Percentiles rank a stretch among this genome's conserved stretches.
Evolutionary conservation across 2,888 invertebrate species (phyloP).

Genomic region (Stratiomys singularior): DNA sequence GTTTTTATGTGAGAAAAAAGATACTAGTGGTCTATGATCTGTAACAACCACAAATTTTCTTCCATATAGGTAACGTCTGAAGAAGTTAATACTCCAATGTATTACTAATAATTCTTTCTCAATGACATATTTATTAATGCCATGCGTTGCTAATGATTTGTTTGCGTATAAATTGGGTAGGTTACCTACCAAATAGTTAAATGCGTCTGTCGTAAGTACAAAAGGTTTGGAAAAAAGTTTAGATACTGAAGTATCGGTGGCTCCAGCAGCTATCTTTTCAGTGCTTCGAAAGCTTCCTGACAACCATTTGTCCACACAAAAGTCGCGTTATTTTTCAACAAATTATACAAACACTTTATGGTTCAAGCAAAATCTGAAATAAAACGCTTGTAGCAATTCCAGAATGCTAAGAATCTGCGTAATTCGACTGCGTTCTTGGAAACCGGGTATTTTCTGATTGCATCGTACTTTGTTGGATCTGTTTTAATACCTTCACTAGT

Average conservation of each 20-base stretch:
- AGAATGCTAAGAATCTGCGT: constrained; percentile 53
- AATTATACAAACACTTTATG: too few relatives aligned
- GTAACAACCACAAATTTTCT: constrained; percentile 22
- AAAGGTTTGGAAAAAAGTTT: constrained; percentile 2
- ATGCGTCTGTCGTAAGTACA: constrained; percentile 23
- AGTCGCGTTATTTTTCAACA: constrained; percentile 51
- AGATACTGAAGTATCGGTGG: constrained; percentile 16
- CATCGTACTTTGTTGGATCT: constrained; percentile 52
- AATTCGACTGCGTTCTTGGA: constrained; percentile 52
- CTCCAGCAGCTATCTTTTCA: constrained; percentile 40
- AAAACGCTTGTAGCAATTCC: constrained; percentile 53
- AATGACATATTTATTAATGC: constrained; percentile 55
- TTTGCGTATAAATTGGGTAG: too few relatives aligned
- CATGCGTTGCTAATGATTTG: constrained; percentile 53
- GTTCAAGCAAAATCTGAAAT: constrained; percentile 54
- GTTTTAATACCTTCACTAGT: constrained; percentile 53
- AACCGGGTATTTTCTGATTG: constrained; percentile 53
- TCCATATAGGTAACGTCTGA: constrained; percentile 57
- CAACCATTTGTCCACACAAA: constrained; percentile 49
- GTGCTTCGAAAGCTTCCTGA: constrained; percentile 43
- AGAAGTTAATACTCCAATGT: constrained; percentile 55
- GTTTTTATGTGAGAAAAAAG: constrained; percentile 54
- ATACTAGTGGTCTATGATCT: constrained; percentile 43
- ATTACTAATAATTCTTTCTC: constrained; percentile 57
- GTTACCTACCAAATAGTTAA: neutral